Evolutionary conservation across 1,140 invertebrate species (phyloP), one percentile per base, ranked within the genome.

Genomic region (Cepaea nemoralis): DNA sequence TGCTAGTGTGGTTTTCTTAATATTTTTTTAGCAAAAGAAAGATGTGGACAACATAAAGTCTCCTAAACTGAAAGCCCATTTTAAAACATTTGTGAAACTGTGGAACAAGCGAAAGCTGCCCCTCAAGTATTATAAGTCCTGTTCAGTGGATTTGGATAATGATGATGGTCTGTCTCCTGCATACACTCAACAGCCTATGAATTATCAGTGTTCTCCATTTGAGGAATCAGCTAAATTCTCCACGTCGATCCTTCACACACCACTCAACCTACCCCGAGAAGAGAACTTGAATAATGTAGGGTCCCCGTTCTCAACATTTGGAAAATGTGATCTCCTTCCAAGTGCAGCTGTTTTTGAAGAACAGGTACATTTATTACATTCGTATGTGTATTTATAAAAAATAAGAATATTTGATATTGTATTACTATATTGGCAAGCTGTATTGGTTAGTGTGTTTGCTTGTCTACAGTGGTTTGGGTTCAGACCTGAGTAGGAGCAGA

Each of bases 71-170:
- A 86, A 86, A 48, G 40, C 80, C 14, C 80, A 84, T 59, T 88
- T 87, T 37, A 88, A 85, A 76, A 79, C 73, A 12, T 88, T 88
- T 82, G 81, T 88, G 55, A 86, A 85, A 48, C 77, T 85, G n/a
- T 88, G 87, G 87, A 88, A 88, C 77, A 88, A 87, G 70, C 82
- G 81, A 33, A 88, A 88, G 82, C 73, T 88, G 33, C 76, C 86
- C 63, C 42, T 40, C 31, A 80, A 80, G 33, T 80, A 80, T 42
- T 80, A 80, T 48, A 66, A n/a, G 16, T 14, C 22, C 31, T 77
- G 76, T 33, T 37, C 33, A 8, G 33, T 66, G 16, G 76, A 75
- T 22, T 10, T 71, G 6, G 22, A 66, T 67, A 42, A 71, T 77
- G 31, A 63, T 82, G 22, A 77, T 27, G 19, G 59, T 35, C 19